These are phyloP conservation scores for Hydrotaea diabolus DNA, from an alignment of 2,888 invertebrate genomes.

Conservation along the genomic window DNA sequence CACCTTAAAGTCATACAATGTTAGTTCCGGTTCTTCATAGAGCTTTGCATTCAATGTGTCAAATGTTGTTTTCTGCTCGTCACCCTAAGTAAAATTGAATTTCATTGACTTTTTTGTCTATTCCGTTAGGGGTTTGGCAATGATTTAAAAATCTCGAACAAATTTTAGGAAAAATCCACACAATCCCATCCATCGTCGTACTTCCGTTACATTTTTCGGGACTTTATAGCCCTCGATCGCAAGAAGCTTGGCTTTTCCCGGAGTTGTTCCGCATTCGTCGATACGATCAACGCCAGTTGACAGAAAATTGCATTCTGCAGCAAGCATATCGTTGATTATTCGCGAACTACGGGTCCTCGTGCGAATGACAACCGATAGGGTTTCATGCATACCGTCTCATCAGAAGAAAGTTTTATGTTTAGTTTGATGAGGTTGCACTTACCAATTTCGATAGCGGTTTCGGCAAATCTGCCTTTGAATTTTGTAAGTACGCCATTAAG, in stretches of 20 bases:
- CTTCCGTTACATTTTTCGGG: background rate
- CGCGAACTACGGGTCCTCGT: conserved; percentile 24
- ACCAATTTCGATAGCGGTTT: background rate
- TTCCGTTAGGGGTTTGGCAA: background rate
- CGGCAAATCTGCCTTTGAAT: background rate
- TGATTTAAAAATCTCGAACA: background rate
- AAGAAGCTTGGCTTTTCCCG: background rate
- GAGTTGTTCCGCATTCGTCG: background rate
- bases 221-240: background rate
- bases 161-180: conserved; percentile 34
- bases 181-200: background rate
- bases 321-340: conserved; percentile 41
- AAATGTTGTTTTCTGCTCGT: conserved; percentile 14
- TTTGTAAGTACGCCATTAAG: background rate
- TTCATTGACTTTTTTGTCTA: too few relatives aligned
- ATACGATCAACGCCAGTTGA: background rate
- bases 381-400: too few relatives aligned
- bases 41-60: conserved; percentile 2
- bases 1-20: background rate
- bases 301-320: conserved; percentile 5
- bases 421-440: too few relatives aligned
- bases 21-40: background rate
- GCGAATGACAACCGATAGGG: too few relatives aligned
- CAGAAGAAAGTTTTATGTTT: too few relatives aligned
- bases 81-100: background rate